Percentiles rank a stretch among this genome's conserved stretches.
phyloP scores from a whole-genome alignment of 2,888 invertebrate species.

The Epinotia bilunana region DNA sequence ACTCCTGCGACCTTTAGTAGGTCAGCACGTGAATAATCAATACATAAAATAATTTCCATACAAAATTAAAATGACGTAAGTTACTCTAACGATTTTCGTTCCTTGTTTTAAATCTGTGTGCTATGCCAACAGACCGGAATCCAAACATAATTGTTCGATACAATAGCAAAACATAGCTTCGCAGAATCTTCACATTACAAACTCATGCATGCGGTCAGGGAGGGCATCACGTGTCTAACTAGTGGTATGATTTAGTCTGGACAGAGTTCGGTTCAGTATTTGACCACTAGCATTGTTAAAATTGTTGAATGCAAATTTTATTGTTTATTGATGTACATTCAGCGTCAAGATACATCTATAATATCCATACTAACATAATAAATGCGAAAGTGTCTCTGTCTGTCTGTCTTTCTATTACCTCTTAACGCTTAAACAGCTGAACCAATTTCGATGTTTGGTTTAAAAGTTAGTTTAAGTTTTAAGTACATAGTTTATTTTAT shows the following conservation, averaged over 20 bases:
- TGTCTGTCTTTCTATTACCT: too few species aligned
- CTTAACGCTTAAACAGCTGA: too few species aligned
- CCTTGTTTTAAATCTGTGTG: neutral
- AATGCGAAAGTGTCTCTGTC: too few species aligned
- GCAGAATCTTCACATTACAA: constrained; percentile 33
- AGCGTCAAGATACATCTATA: neutral
- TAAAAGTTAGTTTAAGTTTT: too few species aligned
- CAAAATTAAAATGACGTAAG: too few species aligned
- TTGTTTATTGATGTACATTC: neutral
- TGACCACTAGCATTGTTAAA: neutral
- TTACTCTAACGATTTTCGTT: neutral
- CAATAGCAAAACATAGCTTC: constrained; percentile 32
- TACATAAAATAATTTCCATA: too few species aligned
- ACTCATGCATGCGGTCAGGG: neutral
- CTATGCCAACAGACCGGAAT: constrained; percentile 13
- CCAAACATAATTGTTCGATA: constrained; percentile 33
- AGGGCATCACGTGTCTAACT: neutral
- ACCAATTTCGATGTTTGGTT: too few species aligned
- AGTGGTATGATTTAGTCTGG: neutral
- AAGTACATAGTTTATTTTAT: too few species aligned
- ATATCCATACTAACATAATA: too few species aligned
- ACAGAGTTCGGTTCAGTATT: neutral
- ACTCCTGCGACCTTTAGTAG: too few species aligned
- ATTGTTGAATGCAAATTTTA: constrained; percentile 9
- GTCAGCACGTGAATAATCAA: too few species aligned